Percentiles rank a stretch among this genome's conserved stretches.
Conservation (phyloP, 2,113 vertebrate species). For the Platichthys stellatus region DNA sequence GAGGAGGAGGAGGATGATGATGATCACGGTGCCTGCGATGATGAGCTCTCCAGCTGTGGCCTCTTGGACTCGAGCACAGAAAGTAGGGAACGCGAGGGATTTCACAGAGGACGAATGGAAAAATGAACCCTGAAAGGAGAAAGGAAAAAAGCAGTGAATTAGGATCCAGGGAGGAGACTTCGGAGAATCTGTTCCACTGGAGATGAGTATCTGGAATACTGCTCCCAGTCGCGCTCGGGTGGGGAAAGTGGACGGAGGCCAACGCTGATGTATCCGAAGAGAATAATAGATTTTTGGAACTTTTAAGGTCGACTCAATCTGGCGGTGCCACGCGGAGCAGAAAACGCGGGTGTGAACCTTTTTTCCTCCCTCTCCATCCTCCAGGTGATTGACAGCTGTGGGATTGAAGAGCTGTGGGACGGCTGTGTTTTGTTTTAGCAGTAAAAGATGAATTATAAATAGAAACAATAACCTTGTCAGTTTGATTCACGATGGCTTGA, state of each 20-base stretch:
- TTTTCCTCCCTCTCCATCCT: conserved; percentile 7
- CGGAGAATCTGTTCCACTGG: conserved; percentile 51
- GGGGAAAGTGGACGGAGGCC: conserved; percentile 33
- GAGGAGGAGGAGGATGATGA: conserved; percentile 4
- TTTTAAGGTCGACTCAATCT: conserved; percentile 6
- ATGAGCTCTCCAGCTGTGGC: conserved; percentile 79
- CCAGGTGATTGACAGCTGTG: conserved; percentile 46
- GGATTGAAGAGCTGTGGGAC: conserved; percentile 2
- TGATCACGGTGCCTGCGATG: conserved; percentile 49
- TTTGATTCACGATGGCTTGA: conserved; percentile 15
- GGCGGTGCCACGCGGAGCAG: conserved; percentile 20
- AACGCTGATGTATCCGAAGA: conserved; percentile 34
- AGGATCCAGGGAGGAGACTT: conserved; percentile 56
- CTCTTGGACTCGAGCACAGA: conserved; percentile 42
- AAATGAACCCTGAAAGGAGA: conserved; percentile 44
- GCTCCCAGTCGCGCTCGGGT: conserved; percentile 24
- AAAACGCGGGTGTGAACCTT: conserved; percentile 35
- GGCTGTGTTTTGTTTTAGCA: conserved; percentile 9
- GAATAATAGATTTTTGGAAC: conserved; percentile 14
- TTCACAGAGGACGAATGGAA: conserved; percentile 60
- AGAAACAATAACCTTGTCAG: conserved; percentile 15
- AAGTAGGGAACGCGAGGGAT: conserved; percentile 15
- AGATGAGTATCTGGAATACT: conserved; percentile 54
- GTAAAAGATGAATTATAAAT: conserved; percentile 9
- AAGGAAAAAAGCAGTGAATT: conserved; percentile 40